These are phyloP conservation scores for Fopius arisanus DNA, from an alignment of 1,140 invertebrate genomes.

Conservation along the genomic window DNA sequence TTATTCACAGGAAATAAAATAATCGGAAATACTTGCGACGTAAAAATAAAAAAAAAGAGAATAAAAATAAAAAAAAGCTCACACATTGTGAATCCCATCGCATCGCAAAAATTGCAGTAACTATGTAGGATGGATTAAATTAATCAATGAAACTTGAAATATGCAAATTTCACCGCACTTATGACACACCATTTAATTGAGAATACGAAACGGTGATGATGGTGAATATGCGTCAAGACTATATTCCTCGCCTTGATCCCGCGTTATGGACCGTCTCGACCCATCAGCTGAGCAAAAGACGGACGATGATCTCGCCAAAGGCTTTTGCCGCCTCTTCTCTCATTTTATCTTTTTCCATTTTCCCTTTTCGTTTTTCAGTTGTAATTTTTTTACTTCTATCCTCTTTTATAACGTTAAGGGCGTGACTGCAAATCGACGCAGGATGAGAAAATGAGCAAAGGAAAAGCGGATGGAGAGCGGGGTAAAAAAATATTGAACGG, in stretches of 20 bases:
- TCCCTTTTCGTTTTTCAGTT: too few relatives aligned
- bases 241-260: slow-evolving; percentile 8
- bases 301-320: slow-evolving; percentile 31
- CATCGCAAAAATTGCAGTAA: not conserved
- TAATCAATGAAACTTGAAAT: not conserved
- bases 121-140: not conserved
- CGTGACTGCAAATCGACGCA: slow-evolving; percentile 23
- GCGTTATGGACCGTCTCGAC: slow-evolving; percentile 13
- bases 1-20: too few relatives aligned
- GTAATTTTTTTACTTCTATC: not conserved
- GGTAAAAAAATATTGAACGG: not conserved
- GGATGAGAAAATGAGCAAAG: not conserved
- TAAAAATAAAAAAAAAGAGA: too few relatives aligned
- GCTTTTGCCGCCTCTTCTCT: slow-evolving; percentile 24
- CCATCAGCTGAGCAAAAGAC: not conserved
- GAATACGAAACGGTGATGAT: not conserved
- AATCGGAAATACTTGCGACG: too few relatives aligned
- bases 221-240: not conserved
- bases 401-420: slow-evolving; percentile 18
- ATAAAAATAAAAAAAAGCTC: too few relatives aligned
- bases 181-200: not conserved
- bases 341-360: not conserved
- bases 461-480: not conserved
- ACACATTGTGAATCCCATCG: not conserved
- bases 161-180: not conserved